Percentiles rank a stretch among this genome's conserved stretches.
Evolutionary conservation across 2,888 invertebrate species (phyloP).

Genomic region (Trachelus stipa): DNA sequence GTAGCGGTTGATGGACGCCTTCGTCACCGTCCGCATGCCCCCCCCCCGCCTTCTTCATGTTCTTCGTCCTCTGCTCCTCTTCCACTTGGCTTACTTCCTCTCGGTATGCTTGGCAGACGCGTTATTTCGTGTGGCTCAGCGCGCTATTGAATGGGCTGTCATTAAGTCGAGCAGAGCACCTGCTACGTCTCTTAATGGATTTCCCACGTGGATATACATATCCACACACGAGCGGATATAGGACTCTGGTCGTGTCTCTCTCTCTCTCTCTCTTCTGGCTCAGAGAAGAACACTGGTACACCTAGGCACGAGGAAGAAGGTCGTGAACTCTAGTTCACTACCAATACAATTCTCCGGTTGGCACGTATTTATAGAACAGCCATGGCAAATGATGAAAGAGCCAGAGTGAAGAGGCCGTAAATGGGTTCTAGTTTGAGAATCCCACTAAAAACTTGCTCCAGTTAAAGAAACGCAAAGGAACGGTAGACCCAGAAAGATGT

Average conservation of each 20-base stretch:
- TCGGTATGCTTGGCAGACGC: neutral
- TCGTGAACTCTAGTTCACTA: neutral
- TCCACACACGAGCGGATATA: neutral
- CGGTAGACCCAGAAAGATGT: neutral
- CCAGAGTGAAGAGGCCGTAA: neutral
- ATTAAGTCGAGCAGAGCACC: conserved; percentile 16
- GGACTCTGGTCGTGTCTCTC: neutral
- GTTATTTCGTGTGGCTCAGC: neutral
- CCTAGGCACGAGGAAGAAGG: neutral
- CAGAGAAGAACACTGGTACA: neutral
- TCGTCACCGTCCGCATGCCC: conserved; percentile 16
- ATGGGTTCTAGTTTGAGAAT: neutral
- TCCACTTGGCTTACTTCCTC: neutral
- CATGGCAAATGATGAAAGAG: neutral
- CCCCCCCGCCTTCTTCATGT: neutral
- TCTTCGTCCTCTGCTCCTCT: neutral
- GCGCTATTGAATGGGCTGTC: conserved; percentile 8
- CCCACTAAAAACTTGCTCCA: conserved; percentile 7
- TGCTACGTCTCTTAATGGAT: conserved; percentile 13
- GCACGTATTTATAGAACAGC: neutral
- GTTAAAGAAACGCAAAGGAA: neutral
- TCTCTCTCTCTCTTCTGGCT: neutral
- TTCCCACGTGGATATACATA: conserved; percentile 12
- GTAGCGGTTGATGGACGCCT: conserved; percentile 23
- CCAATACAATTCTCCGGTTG: neutral